Percentiles rank a stretch among this genome's conserved stretches.
Conservation (phyloP, 2,888 invertebrate species). For the Drosophila heteroneura region DNA sequence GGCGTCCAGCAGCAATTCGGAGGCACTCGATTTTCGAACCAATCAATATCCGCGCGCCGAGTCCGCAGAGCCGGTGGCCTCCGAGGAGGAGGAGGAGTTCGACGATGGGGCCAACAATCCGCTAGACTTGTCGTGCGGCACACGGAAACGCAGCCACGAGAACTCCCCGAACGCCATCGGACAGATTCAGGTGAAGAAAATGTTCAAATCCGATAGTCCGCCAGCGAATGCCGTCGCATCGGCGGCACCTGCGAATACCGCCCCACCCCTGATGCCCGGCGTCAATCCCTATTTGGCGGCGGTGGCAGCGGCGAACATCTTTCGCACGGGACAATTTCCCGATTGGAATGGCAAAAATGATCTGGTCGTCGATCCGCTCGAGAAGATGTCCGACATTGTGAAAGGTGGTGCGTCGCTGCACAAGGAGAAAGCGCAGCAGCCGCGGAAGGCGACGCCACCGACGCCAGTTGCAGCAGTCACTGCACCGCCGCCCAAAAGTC, state of each 20-base stretch:
- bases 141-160: constrained; percentile 88
- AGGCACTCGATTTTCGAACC: constrained; percentile 93
- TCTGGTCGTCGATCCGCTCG: constrained; percentile 92
- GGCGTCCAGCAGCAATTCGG: constrained; percentile 87
- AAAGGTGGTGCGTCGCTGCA: constrained; percentile 86
- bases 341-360: constrained; percentile 92
- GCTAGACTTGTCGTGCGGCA: constrained; percentile 92
- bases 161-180: constrained; percentile 84
- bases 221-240: constrained; percentile 86
- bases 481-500: constrained; percentile 63
- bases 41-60: constrained; percentile 87
- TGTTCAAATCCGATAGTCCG: constrained; percentile 81
- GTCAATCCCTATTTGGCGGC: constrained; percentile 94
- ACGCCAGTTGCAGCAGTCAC: constrained; percentile 34
- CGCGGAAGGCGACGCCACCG: constrained; percentile 72
- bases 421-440: constrained; percentile 60
- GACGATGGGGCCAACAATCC: constrained; percentile 89
- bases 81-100: constrained; percentile 87
- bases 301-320: constrained; percentile 91
- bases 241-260: constrained; percentile 88
- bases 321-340: constrained; percentile 89
- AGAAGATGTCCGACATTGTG: constrained; percentile 96
- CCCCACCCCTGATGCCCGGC: constrained; percentile 91
- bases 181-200: constrained; percentile 83
- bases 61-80: constrained; percentile 86